phyloP scores from a whole-genome alignment of 2,888 invertebrate genomes.

The Protonemura montana region DNA sequence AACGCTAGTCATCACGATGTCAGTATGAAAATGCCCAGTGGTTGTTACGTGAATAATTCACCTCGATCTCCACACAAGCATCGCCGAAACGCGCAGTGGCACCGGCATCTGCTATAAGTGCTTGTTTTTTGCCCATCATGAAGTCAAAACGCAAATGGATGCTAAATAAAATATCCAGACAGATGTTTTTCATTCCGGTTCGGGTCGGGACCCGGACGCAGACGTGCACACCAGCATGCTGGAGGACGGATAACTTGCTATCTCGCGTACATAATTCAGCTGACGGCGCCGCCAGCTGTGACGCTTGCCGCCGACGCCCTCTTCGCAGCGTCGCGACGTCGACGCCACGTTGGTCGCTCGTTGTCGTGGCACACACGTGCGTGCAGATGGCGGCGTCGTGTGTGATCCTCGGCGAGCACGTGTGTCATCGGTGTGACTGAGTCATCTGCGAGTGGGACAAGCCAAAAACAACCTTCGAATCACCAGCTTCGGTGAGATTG shows the following conservation, averaged over 20 bases:
- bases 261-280: neutral
- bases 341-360: neutral
- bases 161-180: neutral
- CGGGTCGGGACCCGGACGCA: neutral
- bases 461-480: neutral
- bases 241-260: neutral
- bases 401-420: neutral
- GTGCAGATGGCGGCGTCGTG: neutral
- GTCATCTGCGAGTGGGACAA: neutral
- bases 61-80: neutral
- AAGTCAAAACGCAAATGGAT: neutral
- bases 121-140: slow-evolving; percentile 12
- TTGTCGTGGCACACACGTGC: neutral
- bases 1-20: neutral
- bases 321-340: neutral
- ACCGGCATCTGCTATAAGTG: neutral
- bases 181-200: neutral
- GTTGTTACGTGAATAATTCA: neutral
- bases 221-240: neutral
- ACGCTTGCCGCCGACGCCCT: neutral
- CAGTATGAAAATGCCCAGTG: neutral
- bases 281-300: neutral
- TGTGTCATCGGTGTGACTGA: neutral
- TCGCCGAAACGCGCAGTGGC: neutral
- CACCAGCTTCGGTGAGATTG: neutral